Percentiles rank a stretch among this genome's conserved stretches.
phyloP scores from a whole-genome alignment of 2,888 invertebrate species.

The Myopa tessellatipennis region DNA sequence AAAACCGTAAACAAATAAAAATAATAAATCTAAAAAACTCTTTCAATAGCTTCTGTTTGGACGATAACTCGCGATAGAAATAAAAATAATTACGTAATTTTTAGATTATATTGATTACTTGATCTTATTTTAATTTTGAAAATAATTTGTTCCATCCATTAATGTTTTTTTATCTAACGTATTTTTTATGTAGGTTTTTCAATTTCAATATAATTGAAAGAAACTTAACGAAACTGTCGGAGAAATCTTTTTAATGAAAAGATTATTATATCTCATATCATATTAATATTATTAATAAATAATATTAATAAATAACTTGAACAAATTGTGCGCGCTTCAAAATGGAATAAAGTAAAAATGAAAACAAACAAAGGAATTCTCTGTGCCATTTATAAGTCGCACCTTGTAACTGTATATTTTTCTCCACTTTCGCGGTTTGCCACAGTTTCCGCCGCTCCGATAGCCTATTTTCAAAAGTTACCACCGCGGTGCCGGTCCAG shows the following conservation, averaged over 20 bases:
- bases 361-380: not conserved
- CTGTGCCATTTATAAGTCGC: slow-evolving; percentile 22
- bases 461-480: slow-evolving; percentile 35
- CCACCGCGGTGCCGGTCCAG: not conserved
- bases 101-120: no score
- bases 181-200: no score
- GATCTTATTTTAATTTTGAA: no score
- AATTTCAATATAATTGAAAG: no score
- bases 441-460: slow-evolving; percentile 21
- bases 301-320: not conserved
- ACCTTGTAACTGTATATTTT: slow-evolving; percentile 17
- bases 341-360: slow-evolving; percentile 34
- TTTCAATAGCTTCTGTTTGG: no score
- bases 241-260: not conserved
- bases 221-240: slow-evolving; percentile 12
- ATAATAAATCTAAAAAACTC: no score
- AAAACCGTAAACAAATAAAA: no score
- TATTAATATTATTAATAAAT: not conserved
- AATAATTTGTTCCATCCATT: no score
- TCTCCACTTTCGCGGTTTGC: not conserved
- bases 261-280: not conserved
- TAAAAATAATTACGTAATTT: no score
- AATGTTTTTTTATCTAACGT: no score
- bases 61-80: no score
- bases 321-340: not conserved